phyloP scores from a whole-genome alignment of 2,113 vertebrate species.

The Pelodiscus sinensis region DNA sequence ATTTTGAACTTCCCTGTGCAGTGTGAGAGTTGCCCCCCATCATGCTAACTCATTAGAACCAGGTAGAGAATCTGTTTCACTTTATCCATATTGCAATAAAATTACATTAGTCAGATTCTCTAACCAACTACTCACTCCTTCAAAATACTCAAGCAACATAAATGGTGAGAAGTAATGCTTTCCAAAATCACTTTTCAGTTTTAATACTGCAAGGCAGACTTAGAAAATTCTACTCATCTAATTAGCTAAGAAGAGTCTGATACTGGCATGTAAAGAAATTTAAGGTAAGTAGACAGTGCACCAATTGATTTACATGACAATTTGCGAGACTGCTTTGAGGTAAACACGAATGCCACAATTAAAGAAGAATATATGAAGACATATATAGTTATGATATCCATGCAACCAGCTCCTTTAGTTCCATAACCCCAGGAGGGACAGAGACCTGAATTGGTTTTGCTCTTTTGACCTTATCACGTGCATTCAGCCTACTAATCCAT shows the following conservation, averaged over 20 bases:
- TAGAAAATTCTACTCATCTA: not conserved
- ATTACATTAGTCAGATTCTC: not conserved
- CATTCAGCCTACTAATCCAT: not conserved
- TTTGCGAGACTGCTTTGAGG: not conserved
- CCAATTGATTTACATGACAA: not conserved
- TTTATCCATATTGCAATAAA: not conserved
- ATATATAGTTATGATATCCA: not conserved
- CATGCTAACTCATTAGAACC: not conserved
- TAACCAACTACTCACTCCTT: not conserved
- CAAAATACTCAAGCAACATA: not conserved
- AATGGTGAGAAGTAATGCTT: not conserved
- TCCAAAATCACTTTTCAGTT: not conserved
- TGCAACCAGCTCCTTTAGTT: not conserved
- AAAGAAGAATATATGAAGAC: not conserved
- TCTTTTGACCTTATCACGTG: conserved; percentile 45
- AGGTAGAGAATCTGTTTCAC: not conserved
- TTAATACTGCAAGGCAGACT: not conserved
- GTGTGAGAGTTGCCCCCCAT: not conserved
- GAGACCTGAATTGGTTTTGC: not conserved
- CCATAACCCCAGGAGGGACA: not conserved
- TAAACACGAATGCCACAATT: not conserved
- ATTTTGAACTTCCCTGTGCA: not conserved
- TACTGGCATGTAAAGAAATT: not conserved
- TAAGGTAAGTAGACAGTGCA: not conserved
- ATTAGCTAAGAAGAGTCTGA: not conserved